Conservation (phyloP, 2,888 invertebrate species). For the Nomada flava region DNA sequence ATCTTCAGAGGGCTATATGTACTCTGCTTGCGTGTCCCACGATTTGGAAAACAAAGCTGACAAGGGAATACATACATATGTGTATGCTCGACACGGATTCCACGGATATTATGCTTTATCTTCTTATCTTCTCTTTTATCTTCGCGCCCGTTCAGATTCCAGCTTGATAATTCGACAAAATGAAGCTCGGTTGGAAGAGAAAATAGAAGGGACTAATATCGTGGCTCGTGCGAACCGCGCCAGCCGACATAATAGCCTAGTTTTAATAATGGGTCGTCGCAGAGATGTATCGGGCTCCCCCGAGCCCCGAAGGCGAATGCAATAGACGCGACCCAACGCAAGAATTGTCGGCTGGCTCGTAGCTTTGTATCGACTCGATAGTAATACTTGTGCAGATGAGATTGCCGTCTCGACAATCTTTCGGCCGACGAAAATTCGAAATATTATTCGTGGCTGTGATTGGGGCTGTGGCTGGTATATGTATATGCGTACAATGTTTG, state of each 20-base stretch:
- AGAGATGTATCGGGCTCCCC: neutral
- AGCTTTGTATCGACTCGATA: too few species aligned
- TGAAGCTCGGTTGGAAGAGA: neutral
- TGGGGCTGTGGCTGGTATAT: neutral
- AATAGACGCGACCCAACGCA: too few species aligned
- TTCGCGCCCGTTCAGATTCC: slow-evolving; percentile 25
- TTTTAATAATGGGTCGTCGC: neutral
- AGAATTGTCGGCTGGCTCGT: too few species aligned
- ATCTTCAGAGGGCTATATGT: too few species aligned
- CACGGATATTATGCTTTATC: slow-evolving; percentile 25
- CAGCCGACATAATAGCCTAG: neutral
- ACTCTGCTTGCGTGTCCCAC: neutral
- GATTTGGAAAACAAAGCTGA: slow-evolving; percentile 13
- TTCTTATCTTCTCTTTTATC: neutral
- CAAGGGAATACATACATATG: slow-evolving; percentile 2
- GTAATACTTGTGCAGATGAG: too few species aligned
- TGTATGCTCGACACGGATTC: slow-evolving; percentile 6
- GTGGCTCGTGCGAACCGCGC: slow-evolving; percentile 13
- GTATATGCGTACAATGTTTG: slow-evolving; percentile 1
- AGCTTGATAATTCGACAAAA: slow-evolving; percentile 6
- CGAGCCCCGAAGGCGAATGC: too few species aligned
- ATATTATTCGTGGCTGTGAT: slow-evolving; percentile 19
- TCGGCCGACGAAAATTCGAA: neutral
- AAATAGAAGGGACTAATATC: slow-evolving; percentile 13
- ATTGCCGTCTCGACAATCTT: too few species aligned